phyloP scores from a whole-genome alignment of 2,113 vertebrate genomes.

The Hepsetus odoe region DNA sequence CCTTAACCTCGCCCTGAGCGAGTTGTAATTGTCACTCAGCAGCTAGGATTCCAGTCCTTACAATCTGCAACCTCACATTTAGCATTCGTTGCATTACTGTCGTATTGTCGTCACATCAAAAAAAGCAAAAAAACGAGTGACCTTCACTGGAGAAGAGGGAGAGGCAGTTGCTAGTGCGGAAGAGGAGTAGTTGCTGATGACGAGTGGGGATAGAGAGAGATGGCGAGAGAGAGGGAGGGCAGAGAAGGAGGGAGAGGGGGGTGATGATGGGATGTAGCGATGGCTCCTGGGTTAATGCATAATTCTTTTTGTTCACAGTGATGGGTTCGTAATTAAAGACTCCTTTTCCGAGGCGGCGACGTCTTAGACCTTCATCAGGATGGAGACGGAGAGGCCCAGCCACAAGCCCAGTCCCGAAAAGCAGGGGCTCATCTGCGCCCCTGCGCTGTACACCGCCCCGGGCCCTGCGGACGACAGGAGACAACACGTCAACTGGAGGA shows the following conservation, averaged over 20 bases:
- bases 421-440: slow-evolving; percentile 59
- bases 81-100: background rate
- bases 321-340: slow-evolving; percentile 83
- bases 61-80: background rate
- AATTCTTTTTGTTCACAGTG: slow-evolving; percentile 81
- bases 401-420: slow-evolving; percentile 62
- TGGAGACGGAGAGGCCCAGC: slow-evolving; percentile 68
- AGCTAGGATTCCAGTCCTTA: slow-evolving; percentile 37
- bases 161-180: slow-evolving; percentile 37
- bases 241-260: slow-evolving; percentile 2
- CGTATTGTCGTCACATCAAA: slow-evolving; percentile 62
- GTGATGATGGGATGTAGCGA: slow-evolving; percentile 72
- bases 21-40: slow-evolving; percentile 47
- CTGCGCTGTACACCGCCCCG: slow-evolving; percentile 73
- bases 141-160: slow-evolving; percentile 51
- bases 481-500: background rate
- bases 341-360: slow-evolving; percentile 60
- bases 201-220: slow-evolving; percentile 39
- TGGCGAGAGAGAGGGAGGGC: slow-evolving; percentile 36
- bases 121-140: slow-evolving; percentile 54
- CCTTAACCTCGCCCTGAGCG: background rate
- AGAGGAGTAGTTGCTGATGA: slow-evolving; percentile 23
- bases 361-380: slow-evolving; percentile 75
- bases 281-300: slow-evolving; percentile 84
- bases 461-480: slow-evolving; percentile 68